phyloP scores from a whole-genome alignment of 2,888 invertebrate genomes.

The Sarcophaga carnaria region DNA sequence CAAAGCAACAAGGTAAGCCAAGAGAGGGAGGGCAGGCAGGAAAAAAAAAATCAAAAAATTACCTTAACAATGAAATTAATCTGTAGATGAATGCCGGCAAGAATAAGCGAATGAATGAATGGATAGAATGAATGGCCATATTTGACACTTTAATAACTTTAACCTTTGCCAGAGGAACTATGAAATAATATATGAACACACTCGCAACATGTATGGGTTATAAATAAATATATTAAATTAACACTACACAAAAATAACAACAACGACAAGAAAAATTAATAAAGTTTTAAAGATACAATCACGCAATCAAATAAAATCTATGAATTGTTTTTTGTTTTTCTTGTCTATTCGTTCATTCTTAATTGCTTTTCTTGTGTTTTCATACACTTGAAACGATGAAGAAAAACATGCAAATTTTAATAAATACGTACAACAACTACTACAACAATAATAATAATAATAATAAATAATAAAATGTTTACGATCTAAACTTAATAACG shows the following conservation, averaged over 20 bases:
- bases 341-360: neutral
- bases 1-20: slow-evolving; percentile 14
- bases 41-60: slow-evolving; percentile 11
- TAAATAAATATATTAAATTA: neutral
- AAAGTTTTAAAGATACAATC: neutral
- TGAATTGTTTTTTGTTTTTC: neutral
- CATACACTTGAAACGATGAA: slow-evolving; percentile 45
- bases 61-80: slow-evolving; percentile 50
- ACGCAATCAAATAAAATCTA: neutral
- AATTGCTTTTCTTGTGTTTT: neutral
- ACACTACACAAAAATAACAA: neutral
- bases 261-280: neutral
- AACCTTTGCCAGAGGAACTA: slow-evolving; percentile 55
- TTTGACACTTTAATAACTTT: slow-evolving; percentile 69
- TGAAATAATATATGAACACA: no score
- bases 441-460: slow-evolving; percentile 27
- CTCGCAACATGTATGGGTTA: neutral
- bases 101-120: slow-evolving; percentile 61
- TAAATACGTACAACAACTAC: neutral
- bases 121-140: slow-evolving; percentile 51
- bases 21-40: neutral
- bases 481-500: slow-evolving; percentile 65
- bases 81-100: neutral
- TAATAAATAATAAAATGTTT: slow-evolving; percentile 49
- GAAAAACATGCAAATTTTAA: neutral